Evolutionary conservation across 2,797 vertebrate genomes (phyloP).

Genomic region (Delichon dasypus): DNA sequence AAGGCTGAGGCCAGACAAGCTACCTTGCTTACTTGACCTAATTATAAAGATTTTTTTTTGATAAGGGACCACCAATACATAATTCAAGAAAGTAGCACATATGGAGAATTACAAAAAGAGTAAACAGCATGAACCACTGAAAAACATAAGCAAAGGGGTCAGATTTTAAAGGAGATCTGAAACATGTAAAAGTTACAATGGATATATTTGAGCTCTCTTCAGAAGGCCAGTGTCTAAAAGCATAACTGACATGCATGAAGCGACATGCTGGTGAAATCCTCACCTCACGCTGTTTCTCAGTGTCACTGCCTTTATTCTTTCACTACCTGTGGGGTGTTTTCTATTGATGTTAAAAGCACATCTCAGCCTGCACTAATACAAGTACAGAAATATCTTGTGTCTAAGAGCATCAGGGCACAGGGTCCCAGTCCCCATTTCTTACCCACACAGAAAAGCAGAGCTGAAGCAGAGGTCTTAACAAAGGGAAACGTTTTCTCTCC

Average conservation of each 20-base stretch:
- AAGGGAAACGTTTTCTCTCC: not conserved
- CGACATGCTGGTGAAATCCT: not conserved
- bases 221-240: not conserved
- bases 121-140: not conserved
- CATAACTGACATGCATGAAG: not conserved
- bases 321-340: not conserved
- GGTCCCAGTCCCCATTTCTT: not conserved
- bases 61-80: not conserved
- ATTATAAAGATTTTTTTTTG: not conserved
- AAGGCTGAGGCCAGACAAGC: not conserved
- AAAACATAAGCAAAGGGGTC: not conserved
- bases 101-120: not conserved
- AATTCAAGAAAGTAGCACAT: not conserved
- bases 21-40: not conserved
- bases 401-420: not conserved
- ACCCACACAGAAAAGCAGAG: not conserved
- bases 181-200: not conserved
- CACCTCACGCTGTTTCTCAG: not conserved
- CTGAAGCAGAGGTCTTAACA: not conserved
- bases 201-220: not conserved
- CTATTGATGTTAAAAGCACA: not conserved
- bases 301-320: not conserved
- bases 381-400: not conserved
- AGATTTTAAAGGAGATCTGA: not conserved
- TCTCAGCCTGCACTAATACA: not conserved